These are phyloP conservation scores for Halictus ligatus DNA, from an alignment of 2,888 invertebrate species.

Conservation along the genomic window DNA sequence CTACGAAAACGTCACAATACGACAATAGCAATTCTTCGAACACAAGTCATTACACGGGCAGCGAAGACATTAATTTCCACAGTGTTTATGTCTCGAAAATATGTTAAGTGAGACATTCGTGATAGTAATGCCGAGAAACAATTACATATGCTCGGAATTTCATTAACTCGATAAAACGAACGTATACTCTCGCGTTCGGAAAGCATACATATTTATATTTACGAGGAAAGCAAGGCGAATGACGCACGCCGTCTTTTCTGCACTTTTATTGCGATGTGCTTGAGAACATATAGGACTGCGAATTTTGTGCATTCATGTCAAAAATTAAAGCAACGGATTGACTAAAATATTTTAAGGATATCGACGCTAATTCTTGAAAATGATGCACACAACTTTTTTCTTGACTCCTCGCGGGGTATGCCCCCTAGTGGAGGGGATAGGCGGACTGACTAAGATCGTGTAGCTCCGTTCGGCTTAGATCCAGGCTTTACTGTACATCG, in stretches of 20 bases:
- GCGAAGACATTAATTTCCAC: not conserved
- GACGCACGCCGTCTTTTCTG: not conserved
- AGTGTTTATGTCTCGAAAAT: not conserved
- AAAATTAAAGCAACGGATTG: no score
- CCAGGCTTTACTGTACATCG: no score
- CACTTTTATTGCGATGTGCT: not conserved
- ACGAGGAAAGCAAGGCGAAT: not conserved
- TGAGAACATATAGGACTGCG: no score
- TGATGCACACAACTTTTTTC: no score
- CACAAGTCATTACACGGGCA: not conserved
- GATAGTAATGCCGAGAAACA: not conserved
- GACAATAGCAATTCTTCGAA: not conserved
- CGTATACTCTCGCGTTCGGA: not conserved
- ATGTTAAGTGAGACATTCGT: not conserved
- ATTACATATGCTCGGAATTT: not conserved
- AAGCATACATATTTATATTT: not conserved
- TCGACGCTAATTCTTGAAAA: no score
- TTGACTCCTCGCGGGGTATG: no score
- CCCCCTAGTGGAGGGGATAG: no score
- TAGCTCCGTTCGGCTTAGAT: no score
- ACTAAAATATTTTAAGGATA: no score
- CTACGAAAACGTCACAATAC: not conserved
- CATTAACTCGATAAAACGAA: not conserved
- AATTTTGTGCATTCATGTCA: no score
- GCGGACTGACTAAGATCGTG: no score